Percentiles rank a stretch among this genome's conserved stretches.
These are phyloP conservation scores for Plestiodon gilberti DNA, from an alignment of 2,113 vertebrate species.

Conservation along the genomic window DNA sequence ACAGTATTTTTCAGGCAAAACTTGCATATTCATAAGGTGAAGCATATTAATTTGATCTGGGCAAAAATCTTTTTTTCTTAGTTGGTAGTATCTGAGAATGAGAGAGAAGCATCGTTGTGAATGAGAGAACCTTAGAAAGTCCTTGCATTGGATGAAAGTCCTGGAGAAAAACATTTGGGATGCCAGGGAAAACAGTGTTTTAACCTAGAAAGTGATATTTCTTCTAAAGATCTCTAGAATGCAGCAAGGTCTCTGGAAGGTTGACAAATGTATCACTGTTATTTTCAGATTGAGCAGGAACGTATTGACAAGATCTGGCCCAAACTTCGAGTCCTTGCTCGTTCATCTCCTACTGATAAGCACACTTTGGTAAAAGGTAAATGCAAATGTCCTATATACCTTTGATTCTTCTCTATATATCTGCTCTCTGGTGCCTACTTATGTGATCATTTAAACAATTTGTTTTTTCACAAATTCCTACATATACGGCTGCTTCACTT, in stretches of 20 bases:
- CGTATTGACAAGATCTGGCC: constrained; percentile 98
- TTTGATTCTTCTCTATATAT: neutral
- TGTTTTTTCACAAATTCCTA: neutral
- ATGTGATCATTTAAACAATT: neutral
- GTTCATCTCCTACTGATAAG: constrained; percentile 97
- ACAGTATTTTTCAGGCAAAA: neutral
- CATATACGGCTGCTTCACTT: neutral
- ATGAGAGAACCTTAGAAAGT: neutral
- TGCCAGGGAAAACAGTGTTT: neutral
- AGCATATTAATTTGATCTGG: neutral
- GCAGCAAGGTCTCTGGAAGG: neutral
- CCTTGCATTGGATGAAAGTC: neutral
- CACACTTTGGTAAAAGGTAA: constrained; percentile 98
- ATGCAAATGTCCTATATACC: neutral
- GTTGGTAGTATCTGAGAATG: too few species aligned
- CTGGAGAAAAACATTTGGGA: neutral
- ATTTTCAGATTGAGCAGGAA: constrained; percentile 92
- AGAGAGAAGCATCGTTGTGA: neutral
- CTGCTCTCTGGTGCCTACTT: neutral
- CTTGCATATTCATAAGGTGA: neutral
- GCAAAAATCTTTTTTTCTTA: neutral
- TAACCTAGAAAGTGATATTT: neutral
- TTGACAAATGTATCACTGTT: neutral
- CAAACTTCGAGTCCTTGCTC: constrained; percentile 93
- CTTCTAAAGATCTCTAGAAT: neutral